Evolutionary conservation across 2,888 invertebrate genomes (phyloP).

Genomic region (Noctua janthina): DNA sequence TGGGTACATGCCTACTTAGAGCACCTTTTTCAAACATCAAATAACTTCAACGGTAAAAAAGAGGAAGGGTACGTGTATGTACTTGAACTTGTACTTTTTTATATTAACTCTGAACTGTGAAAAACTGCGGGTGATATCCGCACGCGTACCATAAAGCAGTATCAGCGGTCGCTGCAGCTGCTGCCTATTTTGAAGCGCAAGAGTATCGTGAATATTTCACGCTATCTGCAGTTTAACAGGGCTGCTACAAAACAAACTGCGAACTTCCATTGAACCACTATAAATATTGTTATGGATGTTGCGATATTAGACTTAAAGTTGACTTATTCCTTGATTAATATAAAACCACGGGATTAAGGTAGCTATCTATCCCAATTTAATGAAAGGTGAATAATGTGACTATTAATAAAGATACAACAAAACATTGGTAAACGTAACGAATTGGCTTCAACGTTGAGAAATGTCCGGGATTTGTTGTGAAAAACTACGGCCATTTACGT

Average conservation of each 20-base stretch:
- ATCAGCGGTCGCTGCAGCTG: slow-evolving; percentile 25
- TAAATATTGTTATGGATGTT: neutral
- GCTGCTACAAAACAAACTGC: slow-evolving; percentile 8
- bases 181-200: slow-evolving; percentile 28
- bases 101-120: neutral
- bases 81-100: neutral
- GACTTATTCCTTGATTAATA: slow-evolving; percentile 7
- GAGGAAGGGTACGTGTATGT: neutral
- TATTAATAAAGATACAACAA: slow-evolving; percentile 42
- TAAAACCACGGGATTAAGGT: slow-evolving; percentile 7
- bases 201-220: slow-evolving; percentile 47
- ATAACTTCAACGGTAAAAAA: neutral
- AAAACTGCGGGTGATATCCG: too few relatives aligned
- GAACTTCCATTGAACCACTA: neutral
- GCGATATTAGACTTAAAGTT: neutral
- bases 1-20: neutral
- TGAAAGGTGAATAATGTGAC: slow-evolving; percentile 40
- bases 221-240: slow-evolving; percentile 32
- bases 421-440: slow-evolving; percentile 37
- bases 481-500: slow-evolving; percentile 54
- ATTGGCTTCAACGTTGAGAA: slow-evolving; percentile 47
- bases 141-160: slow-evolving; percentile 12
- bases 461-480: slow-evolving; percentile 54
- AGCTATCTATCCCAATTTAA: slow-evolving; percentile 7
- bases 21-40: neutral